Evolutionary conservation across 2,888 invertebrate species (phyloP), one percentile per base, ranked within the genome.

Genomic region (Lochmaea capreae): DNA sequence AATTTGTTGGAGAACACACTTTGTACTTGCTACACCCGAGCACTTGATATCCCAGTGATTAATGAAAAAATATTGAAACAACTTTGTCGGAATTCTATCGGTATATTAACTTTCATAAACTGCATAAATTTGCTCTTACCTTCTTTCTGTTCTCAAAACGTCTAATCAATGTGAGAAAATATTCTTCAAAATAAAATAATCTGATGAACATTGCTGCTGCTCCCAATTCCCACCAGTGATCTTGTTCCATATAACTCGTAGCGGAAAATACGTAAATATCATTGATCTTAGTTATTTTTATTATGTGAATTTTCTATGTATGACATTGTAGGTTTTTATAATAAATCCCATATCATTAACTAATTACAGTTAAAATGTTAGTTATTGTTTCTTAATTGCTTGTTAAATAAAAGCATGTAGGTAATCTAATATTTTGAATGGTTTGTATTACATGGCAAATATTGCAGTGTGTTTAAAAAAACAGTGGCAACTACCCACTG

Each of bases 201-300:
- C 33, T 39, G 8, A 39, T 33, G 33, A 33, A 33, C 33, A 6
- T n/a, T 33, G 5, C 5, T 5, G 26, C n/a, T n/a, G 49, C n/a
- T 49, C n/a, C 49, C 1, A n/a, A 49, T 49, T 49, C 49, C 14
- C 49, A 49, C 12, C 5, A 46, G 46, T n/a, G 49, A 49, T n/a
- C n/a, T n/a, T 49, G 49, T 14, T 49, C n/a, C n/a, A 49, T n/a
- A 2, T 9, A 39, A 39, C 33, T 39, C 33, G 33, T 39, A 39
- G 33, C 33, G 33, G 33, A 8, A 39, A 39, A 39, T 78, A 49
- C 49, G 1, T n/a, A 49, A 14, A n/a, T 49, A 14, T 12, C 49
- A n/a, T 49, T 49, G 49, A 49, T 49, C n/a, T 49, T 49, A 49
- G n/a, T 8, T n/a, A 49, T 49, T 8, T 49, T 49, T 8, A 14